These are phyloP conservation scores for Vulpes ferrilata DNA, from an alignment of 2,113 vertebrate species.

Conservation along the genomic window DNA sequence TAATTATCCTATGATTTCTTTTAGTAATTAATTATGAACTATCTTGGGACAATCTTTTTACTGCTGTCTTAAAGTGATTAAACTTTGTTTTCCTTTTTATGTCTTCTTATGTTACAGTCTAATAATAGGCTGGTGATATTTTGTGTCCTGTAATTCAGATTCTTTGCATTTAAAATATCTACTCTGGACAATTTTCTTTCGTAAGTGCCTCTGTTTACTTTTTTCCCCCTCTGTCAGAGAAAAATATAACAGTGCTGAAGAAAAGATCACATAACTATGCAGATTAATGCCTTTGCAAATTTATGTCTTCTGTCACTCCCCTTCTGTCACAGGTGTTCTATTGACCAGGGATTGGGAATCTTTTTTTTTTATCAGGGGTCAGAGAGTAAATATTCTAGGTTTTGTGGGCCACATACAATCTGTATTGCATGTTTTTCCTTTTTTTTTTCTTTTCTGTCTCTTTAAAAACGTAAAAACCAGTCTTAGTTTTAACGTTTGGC, in stretches of 20 bases:
- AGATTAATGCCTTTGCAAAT: constrained; percentile 25
- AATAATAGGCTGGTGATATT: background rate
- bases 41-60: background rate
- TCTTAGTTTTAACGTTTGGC: background rate
- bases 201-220: background rate
- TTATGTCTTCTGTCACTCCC: background rate
- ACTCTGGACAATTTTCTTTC: background rate
- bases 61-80: constrained; percentile 32
- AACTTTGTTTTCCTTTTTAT: constrained; percentile 57
- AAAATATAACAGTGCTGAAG: background rate
- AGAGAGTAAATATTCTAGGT: constrained; percentile 17
- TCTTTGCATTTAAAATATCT: constrained; percentile 48
- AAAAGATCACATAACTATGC: background rate
- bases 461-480: constrained; percentile 39
- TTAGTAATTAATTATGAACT: constrained; percentile 53
- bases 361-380: constrained; percentile 5
- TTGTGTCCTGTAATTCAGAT: constrained; percentile 1
- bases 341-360: background rate
- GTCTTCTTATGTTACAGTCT: constrained; percentile 16
- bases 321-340: background rate
- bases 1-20: constrained; percentile 17
- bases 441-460: background rate
- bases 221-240: background rate
- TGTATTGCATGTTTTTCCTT: background rate
- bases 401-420: background rate